Evolutionary conservation across 1,140 invertebrate genomes (phyloP).

Genomic region (Adelges cooleyi): DNA sequence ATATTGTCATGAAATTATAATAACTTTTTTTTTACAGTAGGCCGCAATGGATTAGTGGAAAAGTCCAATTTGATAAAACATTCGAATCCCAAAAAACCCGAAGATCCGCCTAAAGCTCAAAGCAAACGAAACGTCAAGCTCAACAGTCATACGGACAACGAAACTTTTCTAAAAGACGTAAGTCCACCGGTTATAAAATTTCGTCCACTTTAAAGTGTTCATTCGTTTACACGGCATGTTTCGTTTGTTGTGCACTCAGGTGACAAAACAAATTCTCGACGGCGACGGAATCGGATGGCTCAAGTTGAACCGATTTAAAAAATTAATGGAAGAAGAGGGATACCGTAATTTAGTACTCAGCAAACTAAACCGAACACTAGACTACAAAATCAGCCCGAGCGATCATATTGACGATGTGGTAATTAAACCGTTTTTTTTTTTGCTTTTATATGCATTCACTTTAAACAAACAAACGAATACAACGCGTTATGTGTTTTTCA

Average conservation of each 20-base stretch:
- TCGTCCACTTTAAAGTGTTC: too few species aligned
- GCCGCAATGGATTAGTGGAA: conserved; percentile 73
- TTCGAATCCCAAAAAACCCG: conserved; percentile 44
- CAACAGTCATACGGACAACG: conserved; percentile 66
- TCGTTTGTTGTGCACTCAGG: too few species aligned
- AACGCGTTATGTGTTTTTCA: conserved; percentile 24
- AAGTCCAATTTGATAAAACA: conserved; percentile 84
- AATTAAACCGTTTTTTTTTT: conserved; percentile 38
- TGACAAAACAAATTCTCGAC: conserved; percentile 79
- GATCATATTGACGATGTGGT: conserved; percentile 97
- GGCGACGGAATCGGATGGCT: conserved; percentile 97
- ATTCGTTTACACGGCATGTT: too few species aligned
- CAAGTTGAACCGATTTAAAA: conserved; percentile 84
- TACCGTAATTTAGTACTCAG: conserved; percentile 92
- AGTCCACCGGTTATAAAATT: conserved; percentile 32
- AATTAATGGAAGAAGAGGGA: conserved; percentile 98
- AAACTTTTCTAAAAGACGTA: conserved; percentile 74
- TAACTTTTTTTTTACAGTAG: too few species aligned
- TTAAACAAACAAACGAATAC: not conserved
- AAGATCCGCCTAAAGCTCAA: conserved; percentile 52
- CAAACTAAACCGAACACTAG: conserved; percentile 87
- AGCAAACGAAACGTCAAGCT: conserved; percentile 46
- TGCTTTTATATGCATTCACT: not conserved
- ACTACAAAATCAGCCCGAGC: conserved; percentile 85
- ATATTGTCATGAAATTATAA: too few species aligned